phyloP scores from a whole-genome alignment of 2,888 invertebrate genomes.

The Disparrhopalites patrizii region DNA sequence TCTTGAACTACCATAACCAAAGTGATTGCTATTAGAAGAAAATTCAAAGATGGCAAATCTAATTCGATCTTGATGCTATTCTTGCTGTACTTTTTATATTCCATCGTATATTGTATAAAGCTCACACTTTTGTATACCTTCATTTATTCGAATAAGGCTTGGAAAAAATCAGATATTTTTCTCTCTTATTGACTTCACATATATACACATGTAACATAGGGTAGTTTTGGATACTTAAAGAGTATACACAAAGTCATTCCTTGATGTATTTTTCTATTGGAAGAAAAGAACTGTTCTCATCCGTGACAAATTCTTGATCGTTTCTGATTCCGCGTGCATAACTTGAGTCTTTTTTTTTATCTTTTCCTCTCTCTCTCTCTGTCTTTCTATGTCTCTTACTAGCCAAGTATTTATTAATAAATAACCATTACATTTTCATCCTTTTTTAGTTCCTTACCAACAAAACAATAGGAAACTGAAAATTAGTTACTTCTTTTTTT shows the following conservation, averaged over 20 bases:
- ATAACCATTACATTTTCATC: slow-evolving; percentile 26
- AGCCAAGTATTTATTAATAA: slow-evolving; percentile 23
- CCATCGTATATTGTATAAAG: background rate
- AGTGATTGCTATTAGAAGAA: background rate
- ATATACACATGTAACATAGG: no score
- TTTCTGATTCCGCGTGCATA: slow-evolving; percentile 28
- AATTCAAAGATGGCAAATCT: background rate
- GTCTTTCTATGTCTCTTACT: no score
- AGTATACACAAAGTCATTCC: no score
- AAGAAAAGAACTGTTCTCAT: slow-evolving; percentile 18
- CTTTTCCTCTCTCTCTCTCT: no score
- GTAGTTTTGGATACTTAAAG: no score
- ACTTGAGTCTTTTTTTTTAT: slow-evolving; percentile 21
- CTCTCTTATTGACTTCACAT: no score
- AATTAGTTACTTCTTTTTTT: slow-evolving; percentile 1
- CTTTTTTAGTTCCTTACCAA: slow-evolving; percentile 19
- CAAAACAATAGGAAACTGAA: slow-evolving; percentile 17
- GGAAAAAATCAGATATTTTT: no score
- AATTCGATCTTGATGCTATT: slow-evolving; percentile 7
- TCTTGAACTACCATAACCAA: background rate
- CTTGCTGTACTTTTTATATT: background rate
- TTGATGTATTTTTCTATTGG: background rate
- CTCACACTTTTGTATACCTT: no score
- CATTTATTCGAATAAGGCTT: no score
- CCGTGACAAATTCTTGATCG: slow-evolving; percentile 28